Base-by-base conservation (phyloP, 2,888 invertebrate genomes). In the Rotaria sp. region DNA sequence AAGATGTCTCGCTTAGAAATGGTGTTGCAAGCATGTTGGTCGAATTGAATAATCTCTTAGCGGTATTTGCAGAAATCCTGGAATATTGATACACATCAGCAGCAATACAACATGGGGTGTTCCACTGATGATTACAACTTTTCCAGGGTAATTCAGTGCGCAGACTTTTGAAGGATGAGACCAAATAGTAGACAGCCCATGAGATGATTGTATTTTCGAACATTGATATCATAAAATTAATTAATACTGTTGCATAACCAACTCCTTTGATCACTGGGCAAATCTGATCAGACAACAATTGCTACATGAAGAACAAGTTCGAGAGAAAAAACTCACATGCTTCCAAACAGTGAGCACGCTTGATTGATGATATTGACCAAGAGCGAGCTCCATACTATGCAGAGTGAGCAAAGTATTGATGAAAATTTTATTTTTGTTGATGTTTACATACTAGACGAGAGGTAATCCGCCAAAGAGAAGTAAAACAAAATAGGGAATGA, bases 131-230 rank as follows among this genome's bases (percentile, higher is more conserved):
- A 86, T 89, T 89, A 87, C 92, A 92, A 38, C 87, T 88, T 52
- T 90, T 89, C 92, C 92, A 92, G 1, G 92, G 92, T 7, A 91
- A 89, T 35, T 89, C 89, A 0, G 88, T 84, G 11, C 89, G 88
- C 88, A 92, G 90, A 3, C 91, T 91, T 21, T 90, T 88, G 87
- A 91, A 52, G 35, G 85, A 85, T 21, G 74, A 18, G 18, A 84
- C 88, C 86, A 91, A 89, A 88, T 90, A 91, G 87, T 90, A 91
- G 10, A 91, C 88, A 50, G 96, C 96, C 96, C 96, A 97, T 85
- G 96, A 95, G 89, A 97, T 96, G 91, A 97, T 95, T 59, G 96
- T 96, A 92, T 97, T 97, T 93, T 97, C 97, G 92, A 96, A 97
- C 95, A 96, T 96, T 87, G 90, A 89, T 85, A 91, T 90, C 86